These are phyloP conservation scores for Orientallactaga sibirica DNA, from an alignment of 2,797 vertebrate genomes.

Conservation along the genomic window DNA sequence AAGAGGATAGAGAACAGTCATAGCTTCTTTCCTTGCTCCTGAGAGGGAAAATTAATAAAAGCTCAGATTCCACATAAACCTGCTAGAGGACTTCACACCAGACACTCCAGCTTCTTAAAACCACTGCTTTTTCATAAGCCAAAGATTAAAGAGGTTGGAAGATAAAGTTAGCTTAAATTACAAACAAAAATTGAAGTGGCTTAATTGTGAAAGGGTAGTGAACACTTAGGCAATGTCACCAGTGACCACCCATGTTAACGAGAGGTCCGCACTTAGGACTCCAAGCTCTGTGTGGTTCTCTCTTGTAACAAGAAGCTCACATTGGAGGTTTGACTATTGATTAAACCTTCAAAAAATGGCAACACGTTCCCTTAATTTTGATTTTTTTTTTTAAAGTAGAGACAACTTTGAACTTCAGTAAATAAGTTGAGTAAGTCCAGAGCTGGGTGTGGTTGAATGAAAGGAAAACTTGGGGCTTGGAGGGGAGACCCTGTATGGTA, in stretches of 20 bases:
- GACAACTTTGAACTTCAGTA: neutral
- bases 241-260: neutral
- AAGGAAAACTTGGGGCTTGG: neutral
- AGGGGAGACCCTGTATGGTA: neutral
- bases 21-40: neutral
- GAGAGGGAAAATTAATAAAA: conserved; percentile 19
- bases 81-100: neutral
- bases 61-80: neutral
- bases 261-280: neutral
- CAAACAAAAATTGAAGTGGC: neutral
- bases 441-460: neutral
- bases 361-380: neutral
- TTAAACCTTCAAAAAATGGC: neutral
- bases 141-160: conserved; percentile 28
- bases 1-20: conserved; percentile 1
- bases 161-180: conserved; percentile 2
- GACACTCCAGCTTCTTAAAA: neutral
- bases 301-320: neutral
- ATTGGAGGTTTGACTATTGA: neutral
- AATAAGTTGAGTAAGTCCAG: conserved; percentile 1
- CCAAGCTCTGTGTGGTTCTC: neutral
- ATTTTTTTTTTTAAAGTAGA: conserved; percentile 25
- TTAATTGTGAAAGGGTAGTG: neutral
- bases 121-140: neutral
- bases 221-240: neutral